A percentile compares a stretch with the other conserved stretches of the same genome.
These are phyloP conservation scores for Neosilurus mollespiculum DNA, from an alignment of 2,797 vertebrate genomes.

Conservation along the genomic window DNA sequence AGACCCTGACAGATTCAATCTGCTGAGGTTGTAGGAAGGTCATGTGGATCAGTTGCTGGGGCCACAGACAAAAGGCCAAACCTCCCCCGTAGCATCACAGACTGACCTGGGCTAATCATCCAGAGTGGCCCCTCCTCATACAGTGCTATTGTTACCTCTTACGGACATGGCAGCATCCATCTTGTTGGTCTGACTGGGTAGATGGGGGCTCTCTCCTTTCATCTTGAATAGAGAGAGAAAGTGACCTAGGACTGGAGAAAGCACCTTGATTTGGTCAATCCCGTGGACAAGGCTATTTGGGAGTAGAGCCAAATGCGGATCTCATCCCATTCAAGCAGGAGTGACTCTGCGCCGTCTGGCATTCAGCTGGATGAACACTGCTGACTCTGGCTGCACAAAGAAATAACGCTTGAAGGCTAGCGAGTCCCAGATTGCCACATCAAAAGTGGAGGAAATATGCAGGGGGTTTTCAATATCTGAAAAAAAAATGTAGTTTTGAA, in stretches of 20 bases:
- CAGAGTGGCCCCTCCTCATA: slow-evolving; percentile 76
- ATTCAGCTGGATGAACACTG: slow-evolving; percentile 30
- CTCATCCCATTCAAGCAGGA: slow-evolving; percentile 29
- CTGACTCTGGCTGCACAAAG: neutral
- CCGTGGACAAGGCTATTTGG: slow-evolving; percentile 34
- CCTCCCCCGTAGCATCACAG: slow-evolving; percentile 65
- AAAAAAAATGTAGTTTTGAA: neutral
- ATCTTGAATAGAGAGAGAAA: slow-evolving; percentile 69
- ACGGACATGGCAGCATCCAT: slow-evolving; percentile 78
- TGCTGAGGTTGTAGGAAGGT: slow-evolving; percentile 76
- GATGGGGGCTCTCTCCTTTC: slow-evolving; percentile 77
- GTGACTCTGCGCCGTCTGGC: slow-evolving; percentile 61
- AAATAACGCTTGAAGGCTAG: neutral
- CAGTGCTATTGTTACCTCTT: slow-evolving; percentile 78
- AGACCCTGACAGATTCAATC: slow-evolving; percentile 86
- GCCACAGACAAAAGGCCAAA: slow-evolving; percentile 66
- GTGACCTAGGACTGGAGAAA: slow-evolving; percentile 74
- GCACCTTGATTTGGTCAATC: slow-evolving; percentile 67
- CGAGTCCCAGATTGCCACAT: neutral
- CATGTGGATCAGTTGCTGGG: slow-evolving; percentile 74
- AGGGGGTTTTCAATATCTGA: neutral
- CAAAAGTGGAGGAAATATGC: neutral
- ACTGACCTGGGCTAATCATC: slow-evolving; percentile 75
- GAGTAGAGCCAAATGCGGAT: slow-evolving; percentile 71
- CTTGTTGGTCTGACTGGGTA: slow-evolving; percentile 81